Base-by-base conservation (phyloP, 2,113 vertebrate genomes). In the Sinocyclocheilus rhinocerous region DNA sequence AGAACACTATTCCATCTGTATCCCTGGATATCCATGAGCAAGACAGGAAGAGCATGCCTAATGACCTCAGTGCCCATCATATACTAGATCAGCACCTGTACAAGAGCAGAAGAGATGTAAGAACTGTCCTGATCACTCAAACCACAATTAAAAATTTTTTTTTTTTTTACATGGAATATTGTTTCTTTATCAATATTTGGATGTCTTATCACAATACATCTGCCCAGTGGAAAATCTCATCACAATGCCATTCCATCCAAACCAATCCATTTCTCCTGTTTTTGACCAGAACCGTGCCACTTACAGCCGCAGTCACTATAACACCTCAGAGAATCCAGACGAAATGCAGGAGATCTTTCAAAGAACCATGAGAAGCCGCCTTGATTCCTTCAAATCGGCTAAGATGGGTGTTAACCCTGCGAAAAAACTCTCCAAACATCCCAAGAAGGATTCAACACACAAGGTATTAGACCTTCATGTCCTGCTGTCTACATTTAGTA, bases 301-400 rank as follows among this genome's bases (percentile, higher is more conserved):
- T n/a, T 99, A 97, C 94, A 99, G 98, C 85, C 96, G 98, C 10
- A 97, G 95, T 63, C 94, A 97, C 85, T 92, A 97, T 18, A 95
- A 93, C 1, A 86, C 95, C 18, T 96, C 91, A 57, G 92, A 90
- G 59, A 94, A 93, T 33, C 96, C 98, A 83, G 93, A 95, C 0
- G 97, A 98, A 78, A 96, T 96, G 83, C 97, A 99, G 90, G 98
- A 99, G 92, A 97, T 99, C 93, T 99, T 99, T 95, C 97, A 97
- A 88, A 96, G 97, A 83, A 99, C 97, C 85, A 99, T 99, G 98
- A 96, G 95, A 89, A 99, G 92, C 15, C 97, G 98, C 0, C 91
- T 99, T 82, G 97, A 98, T 87, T 99, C 97, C 73, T 99, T 99
- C 90, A 99, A 98, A 91, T 97, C 96, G 0, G 93, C 96, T 45